Percentiles rank a stretch among this genome's conserved stretches.
Evolutionary conservation across 2,888 invertebrate species (phyloP).

Genomic region (Labia minor): DNA sequence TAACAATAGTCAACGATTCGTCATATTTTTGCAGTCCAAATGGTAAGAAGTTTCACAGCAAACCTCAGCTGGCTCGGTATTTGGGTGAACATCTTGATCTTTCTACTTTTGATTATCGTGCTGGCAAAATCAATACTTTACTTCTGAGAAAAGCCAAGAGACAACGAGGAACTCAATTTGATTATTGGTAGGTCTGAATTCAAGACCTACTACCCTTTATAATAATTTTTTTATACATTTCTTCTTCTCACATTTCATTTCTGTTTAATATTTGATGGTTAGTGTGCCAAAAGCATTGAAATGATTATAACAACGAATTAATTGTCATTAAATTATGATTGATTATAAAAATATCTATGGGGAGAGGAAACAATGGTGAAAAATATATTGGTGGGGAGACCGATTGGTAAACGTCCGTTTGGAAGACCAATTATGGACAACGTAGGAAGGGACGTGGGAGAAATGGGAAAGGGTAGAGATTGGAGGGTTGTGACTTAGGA

Average conservation of each 20-base stretch:
- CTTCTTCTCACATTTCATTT: not conserved
- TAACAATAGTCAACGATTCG: conserved; percentile 8
- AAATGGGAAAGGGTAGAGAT: too few relatives aligned
- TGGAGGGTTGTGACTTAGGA: too few relatives aligned
- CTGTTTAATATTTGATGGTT: not conserved
- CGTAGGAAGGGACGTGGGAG: too few relatives aligned
- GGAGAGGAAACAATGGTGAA: too few relatives aligned
- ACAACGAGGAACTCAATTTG: conserved; percentile 53
- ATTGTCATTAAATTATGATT: too few relatives aligned
- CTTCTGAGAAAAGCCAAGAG: conserved; percentile 60
- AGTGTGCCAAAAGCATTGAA: not conserved
- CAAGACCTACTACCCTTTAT: conserved; percentile 17
- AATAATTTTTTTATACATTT: not conserved
- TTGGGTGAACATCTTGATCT: conserved; percentile 68
- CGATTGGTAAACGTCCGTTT: too few relatives aligned
- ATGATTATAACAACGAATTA: too few relatives aligned
- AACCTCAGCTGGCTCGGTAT: conserved; percentile 66
- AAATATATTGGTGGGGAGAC: too few relatives aligned
- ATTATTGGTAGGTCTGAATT: conserved; percentile 47
- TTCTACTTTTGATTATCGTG: conserved; percentile 70
- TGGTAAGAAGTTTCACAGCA: conserved; percentile 72
- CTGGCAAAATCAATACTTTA: conserved; percentile 63
- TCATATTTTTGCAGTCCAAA: conserved; percentile 50
- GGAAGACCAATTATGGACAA: too few relatives aligned
- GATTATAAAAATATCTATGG: too few relatives aligned